Evolutionary conservation across 1,140 invertebrate species (phyloP), one percentile per base, ranked within the genome.

Genomic region (Arion vulgaris): DNA sequence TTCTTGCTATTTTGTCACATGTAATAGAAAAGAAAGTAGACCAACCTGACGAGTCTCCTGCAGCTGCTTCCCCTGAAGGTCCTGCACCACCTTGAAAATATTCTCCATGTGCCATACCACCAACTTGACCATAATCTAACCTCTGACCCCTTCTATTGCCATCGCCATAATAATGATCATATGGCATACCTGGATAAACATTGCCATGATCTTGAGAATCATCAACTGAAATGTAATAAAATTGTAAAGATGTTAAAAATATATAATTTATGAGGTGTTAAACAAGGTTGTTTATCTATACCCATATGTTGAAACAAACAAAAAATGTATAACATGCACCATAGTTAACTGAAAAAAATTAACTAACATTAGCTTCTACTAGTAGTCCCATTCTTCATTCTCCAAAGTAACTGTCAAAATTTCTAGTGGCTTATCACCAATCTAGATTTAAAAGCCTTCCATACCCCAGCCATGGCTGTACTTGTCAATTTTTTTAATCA

Each of bases 11-110:
- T 41, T 49, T 49, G 41, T 73, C 41, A 49, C 71, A 39, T 39
- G 15, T 9, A 39, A 7, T 11, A 78, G 5, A 23, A 78, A 66
- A 39, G 36, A 62, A 78, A 78, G 53, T 57, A 66, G 53, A 78
- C 76, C 51, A 78, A 78, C 76, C 76, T 78, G 76, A 78, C 26
- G 76, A 36, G 53, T 78, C 76, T 39, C 76, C 76, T 41, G 41
- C 49, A 39, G 28, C 62, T 53, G 19, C 73, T 32, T 78, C 76
- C 38, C 76, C 76, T 78, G 76, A 78, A 1, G 76, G 34, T 19
- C 53, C 53, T 13, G 76, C 53, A 19, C 32, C 41, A 32, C 75
- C 76, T n/a, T 19, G 76, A n/a, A 78, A 66, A 68, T 39, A 68
- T 28, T 78, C 76, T 28, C 38, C 38, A 11, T 73, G 71, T 5